Evolutionary conservation across 2,888 invertebrate species (phyloP).

Genomic region (Sabatieria punctata): DNA sequence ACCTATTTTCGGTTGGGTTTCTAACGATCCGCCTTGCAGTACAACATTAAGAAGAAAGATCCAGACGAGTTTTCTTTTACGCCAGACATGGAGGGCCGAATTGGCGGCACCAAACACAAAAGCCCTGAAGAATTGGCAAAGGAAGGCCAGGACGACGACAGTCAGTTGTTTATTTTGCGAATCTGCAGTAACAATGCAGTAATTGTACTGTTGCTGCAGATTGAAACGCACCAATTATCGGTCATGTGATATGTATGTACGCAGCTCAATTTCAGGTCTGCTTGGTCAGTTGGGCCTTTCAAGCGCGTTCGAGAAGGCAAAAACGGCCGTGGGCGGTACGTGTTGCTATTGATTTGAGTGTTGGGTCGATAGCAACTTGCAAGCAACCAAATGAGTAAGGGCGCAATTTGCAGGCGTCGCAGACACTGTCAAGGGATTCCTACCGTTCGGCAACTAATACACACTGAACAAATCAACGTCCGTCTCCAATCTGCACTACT

Average conservation of each 20-base stretch:
- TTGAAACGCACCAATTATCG: no score
- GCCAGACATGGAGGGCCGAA: slow-evolving; percentile 23
- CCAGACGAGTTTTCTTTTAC: slow-evolving; percentile 47
- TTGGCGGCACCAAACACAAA: slow-evolving; percentile 57
- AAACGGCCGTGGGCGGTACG: slow-evolving; percentile 26
- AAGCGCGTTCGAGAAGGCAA: slow-evolving; percentile 30
- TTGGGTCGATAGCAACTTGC: no score
- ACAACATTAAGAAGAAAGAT: slow-evolving; percentile 97
- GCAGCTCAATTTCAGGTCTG: slow-evolving; percentile 13
- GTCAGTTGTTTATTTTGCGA: neutral
- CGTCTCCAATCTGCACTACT: no score
- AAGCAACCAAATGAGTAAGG: no score
- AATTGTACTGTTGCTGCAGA: no score
- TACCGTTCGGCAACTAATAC: slow-evolving; percentile 27
- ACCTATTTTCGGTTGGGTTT: slow-evolving; percentile 1
- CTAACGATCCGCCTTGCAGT: slow-evolving; percentile 45
- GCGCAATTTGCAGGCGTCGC: slow-evolving; percentile 1
- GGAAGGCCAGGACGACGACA: slow-evolving; percentile 67
- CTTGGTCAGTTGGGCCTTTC: slow-evolving; percentile 30
- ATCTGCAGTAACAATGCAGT: neutral
- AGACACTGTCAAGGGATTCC: slow-evolving; percentile 27
- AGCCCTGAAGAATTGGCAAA: slow-evolving; percentile 92
- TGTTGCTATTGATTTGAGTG: no score
- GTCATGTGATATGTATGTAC: no score
- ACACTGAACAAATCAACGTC: no score